These are phyloP conservation scores for Tachyglossus aculeatus DNA, from an alignment of 2,797 vertebrate genomes.

Conservation along the genomic window DNA sequence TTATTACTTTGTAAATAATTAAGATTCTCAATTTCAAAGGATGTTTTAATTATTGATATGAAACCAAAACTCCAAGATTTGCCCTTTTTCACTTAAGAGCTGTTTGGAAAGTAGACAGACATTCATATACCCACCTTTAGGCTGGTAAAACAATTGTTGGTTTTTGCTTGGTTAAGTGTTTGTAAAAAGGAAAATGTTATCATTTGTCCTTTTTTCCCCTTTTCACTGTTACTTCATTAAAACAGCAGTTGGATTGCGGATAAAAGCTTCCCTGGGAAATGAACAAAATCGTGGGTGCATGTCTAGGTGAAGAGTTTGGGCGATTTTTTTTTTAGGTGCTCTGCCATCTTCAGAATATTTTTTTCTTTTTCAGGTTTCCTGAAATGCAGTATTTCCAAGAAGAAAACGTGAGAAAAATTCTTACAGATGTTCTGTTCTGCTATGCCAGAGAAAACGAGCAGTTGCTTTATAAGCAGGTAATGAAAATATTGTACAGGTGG, in stretches of 20 bases:
- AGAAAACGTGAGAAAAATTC: constrained; percentile 92
- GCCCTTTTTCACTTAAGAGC: constrained; percentile 20
- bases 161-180: too few species aligned
- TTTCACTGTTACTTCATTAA: background rate
- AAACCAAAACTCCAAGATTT: too few species aligned
- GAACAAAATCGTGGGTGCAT: background rate
- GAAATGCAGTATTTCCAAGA: constrained; percentile 98
- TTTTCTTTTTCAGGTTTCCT: constrained; percentile 84
- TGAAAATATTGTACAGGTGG: constrained; percentile 73
- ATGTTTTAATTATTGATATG: too few species aligned
- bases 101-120: background rate
- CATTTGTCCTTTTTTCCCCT: background rate
- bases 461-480: constrained; percentile 98
- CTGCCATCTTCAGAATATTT: constrained; percentile 36
- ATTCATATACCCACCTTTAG: background rate
- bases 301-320: constrained; percentile 15
- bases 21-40: too few species aligned
- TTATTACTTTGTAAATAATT: too few species aligned
- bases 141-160: background rate
- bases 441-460: constrained; percentile 98
- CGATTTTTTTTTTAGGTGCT: constrained; percentile 19
- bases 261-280: background rate
- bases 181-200: background rate
- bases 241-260: background rate
- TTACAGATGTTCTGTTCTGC: constrained; percentile 99